Evolutionary conservation across 2,888 invertebrate species (phyloP).

Genomic region (Athalia rosae): DNA sequence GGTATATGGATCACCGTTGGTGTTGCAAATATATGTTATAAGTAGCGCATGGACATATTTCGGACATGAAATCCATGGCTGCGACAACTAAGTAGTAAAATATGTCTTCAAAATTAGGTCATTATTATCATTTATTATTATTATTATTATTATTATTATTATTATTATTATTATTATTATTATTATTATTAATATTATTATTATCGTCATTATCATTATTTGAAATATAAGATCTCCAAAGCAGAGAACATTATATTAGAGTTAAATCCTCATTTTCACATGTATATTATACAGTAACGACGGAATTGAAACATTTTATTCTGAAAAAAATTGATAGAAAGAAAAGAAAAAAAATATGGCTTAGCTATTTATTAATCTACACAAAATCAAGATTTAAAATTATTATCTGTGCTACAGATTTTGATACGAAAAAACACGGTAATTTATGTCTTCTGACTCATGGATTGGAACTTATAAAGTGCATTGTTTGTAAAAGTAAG

Average conservation of each 20-base stretch:
- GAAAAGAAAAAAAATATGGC: slow-evolving; percentile 25
- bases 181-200: too few relatives aligned
- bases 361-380: slow-evolving; percentile 25
- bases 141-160: too few relatives aligned
- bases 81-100: slow-evolving; percentile 9
- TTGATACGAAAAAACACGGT: not conserved
- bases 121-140: too few relatives aligned
- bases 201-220: slow-evolving; percentile 7
- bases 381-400: not conserved
- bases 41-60: slow-evolving; percentile 38
- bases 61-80: slow-evolving; percentile 36
- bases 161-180: too few relatives aligned
- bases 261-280: slow-evolving; percentile 23
- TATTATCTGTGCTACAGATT: slow-evolving; percentile 1
- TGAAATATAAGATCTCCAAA: slow-evolving; percentile 13
- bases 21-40: slow-evolving; percentile 46
- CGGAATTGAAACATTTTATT: slow-evolving; percentile 37
- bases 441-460: not conserved
- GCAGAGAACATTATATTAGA: not conserved
- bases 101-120: slow-evolving; percentile 35
- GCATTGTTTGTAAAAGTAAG: not conserved
- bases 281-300: slow-evolving; percentile 25
- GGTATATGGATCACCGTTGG: slow-evolving; percentile 54
- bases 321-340: not conserved
- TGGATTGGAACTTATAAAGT: too few relatives aligned